These are phyloP conservation scores for Percopsis omiscomaycus DNA, from an alignment of 2,797 vertebrate genomes.

Conservation along the genomic window DNA sequence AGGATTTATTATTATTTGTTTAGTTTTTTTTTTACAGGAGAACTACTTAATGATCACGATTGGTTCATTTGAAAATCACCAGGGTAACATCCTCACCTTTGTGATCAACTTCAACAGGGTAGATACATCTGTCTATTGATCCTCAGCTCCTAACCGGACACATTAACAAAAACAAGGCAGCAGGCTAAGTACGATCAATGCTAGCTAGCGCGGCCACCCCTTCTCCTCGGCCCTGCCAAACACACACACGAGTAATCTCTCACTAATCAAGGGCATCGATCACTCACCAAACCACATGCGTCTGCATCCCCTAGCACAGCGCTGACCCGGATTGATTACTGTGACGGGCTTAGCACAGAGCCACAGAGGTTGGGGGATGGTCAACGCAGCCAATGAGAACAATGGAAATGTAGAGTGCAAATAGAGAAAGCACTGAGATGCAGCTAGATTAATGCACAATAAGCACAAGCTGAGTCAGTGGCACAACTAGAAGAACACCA, in stretches of 20 bases:
- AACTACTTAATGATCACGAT: slow-evolving; percentile 34
- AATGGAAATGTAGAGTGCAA: slow-evolving; percentile 19
- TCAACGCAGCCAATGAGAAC: slow-evolving; percentile 16
- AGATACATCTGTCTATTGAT: slow-evolving; percentile 63
- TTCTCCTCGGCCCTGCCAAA: slow-evolving; percentile 13
- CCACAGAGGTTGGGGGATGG: slow-evolving; percentile 31
- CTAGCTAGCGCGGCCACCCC: slow-evolving; percentile 29
- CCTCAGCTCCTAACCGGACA: slow-evolving; percentile 38
- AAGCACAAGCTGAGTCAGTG: background rate
- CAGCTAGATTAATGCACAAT: background rate
- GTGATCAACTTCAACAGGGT: slow-evolving; percentile 37
- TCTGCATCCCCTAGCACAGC: slow-evolving; percentile 42
- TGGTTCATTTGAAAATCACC: slow-evolving; percentile 15
- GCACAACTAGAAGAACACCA: background rate
- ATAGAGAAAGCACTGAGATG: slow-evolving; percentile 15
- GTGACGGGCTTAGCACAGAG: slow-evolving; percentile 33
- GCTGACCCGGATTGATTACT: slow-evolving; percentile 55
- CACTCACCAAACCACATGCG: slow-evolving; percentile 62
- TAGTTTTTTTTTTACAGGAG: background rate
- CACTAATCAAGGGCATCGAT: slow-evolving; percentile 72
- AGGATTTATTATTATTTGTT: no score
- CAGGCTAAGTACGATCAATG: slow-evolving; percentile 34
- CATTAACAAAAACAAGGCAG: slow-evolving; percentile 62
- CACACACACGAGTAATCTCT: slow-evolving; percentile 44
- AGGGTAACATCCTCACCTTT: slow-evolving; percentile 47